Percentiles rank a stretch among this genome's conserved stretches.
phyloP scores from a whole-genome alignment of 2,888 invertebrate species.

The Empis livida region DNA sequence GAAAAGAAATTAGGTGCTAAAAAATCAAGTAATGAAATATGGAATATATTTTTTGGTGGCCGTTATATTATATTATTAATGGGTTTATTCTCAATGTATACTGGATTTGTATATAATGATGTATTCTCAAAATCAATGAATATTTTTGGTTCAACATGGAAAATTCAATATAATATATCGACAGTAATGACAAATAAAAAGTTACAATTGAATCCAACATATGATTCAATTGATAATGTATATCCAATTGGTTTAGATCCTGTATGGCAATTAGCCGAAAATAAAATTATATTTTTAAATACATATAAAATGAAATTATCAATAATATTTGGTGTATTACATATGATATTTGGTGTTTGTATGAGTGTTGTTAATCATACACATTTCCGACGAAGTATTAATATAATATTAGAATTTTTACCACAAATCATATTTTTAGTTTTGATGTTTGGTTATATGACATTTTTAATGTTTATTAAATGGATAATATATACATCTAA shows the following conservation, averaged over 20 bases:
- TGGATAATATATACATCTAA: conserved; percentile 61
- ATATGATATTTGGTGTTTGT: conserved; percentile 89
- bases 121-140: conserved; percentile 91
- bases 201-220: conserved; percentile 51
- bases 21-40: conserved; percentile 71
- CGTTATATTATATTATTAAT: conserved; percentile 94
- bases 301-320: conserved; percentile 95
- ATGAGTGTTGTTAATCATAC: conserved; percentile 67
- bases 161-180: conserved; percentile 41
- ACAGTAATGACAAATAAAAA: conserved; percentile 35
- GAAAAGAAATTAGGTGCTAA: conserved; percentile 62
- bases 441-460: conserved; percentile 82
- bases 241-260: conserved; percentile 73
- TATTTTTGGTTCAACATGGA: conserved; percentile 85
- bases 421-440: conserved; percentile 84
- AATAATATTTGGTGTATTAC: conserved; percentile 81
- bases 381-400: conserved; percentile 53
- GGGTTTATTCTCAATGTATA: conserved; percentile 96
- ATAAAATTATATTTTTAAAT: conserved; percentile 89
- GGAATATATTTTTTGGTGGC: conserved; percentile 94
- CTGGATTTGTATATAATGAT: conserved; percentile 97
- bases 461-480: conserved; percentile 82
- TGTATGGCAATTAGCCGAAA: conserved; percentile 63
- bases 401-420: conserved; percentile 70
- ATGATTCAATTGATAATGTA: conserved; percentile 36